These are phyloP conservation scores for Phenganax subtilis DNA, from an alignment of 92 coral and sea anemone species.

Conservation along the genomic window DNA sequence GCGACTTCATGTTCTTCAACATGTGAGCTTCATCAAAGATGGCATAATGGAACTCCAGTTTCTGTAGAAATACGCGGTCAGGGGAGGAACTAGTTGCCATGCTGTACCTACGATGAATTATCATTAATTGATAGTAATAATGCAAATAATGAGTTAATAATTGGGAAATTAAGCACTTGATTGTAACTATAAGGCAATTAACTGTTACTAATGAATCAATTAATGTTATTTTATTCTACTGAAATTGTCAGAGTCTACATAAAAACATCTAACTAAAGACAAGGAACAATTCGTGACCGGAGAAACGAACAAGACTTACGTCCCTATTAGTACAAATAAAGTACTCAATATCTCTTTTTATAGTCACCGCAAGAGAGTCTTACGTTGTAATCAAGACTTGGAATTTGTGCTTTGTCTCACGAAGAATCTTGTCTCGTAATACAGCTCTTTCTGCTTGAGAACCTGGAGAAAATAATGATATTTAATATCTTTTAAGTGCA, in stretches of 20 bases:
- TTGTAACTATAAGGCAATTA: not conserved
- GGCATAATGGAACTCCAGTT: slow-evolving; percentile 66
- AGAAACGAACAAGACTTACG: too few relatives aligned
- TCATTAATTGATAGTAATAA: too few relatives aligned
- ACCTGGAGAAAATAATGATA: slow-evolving; percentile 32
- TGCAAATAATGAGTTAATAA: too few relatives aligned
- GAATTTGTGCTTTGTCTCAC: slow-evolving; percentile 27
- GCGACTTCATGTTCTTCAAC: slow-evolving; percentile 95
- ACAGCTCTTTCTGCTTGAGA: slow-evolving; percentile 47
- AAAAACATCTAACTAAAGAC: too few relatives aligned
- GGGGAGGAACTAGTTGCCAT: slow-evolving; percentile 54
- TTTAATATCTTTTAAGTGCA: not conserved
- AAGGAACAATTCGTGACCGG: too few relatives aligned
- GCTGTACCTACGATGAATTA: slow-evolving; percentile 43
- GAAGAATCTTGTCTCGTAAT: slow-evolving; percentile 49
- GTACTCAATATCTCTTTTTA: too few relatives aligned
- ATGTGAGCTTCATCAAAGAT: slow-evolving; percentile 90
- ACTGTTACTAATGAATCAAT: not conserved
- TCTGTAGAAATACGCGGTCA: slow-evolving; percentile 64
- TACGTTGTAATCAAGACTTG: slow-evolving; percentile 68
- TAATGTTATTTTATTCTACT: not conserved
- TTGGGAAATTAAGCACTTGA: too few relatives aligned
- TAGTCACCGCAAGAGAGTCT: slow-evolving; percentile 3
- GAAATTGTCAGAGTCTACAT: too few relatives aligned
- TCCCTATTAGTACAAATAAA: too few relatives aligned